These are phyloP conservation scores for Oncorhynchus tshawytscha DNA, from an alignment of 2,113 vertebrate genomes.

Conservation along the genomic window DNA sequence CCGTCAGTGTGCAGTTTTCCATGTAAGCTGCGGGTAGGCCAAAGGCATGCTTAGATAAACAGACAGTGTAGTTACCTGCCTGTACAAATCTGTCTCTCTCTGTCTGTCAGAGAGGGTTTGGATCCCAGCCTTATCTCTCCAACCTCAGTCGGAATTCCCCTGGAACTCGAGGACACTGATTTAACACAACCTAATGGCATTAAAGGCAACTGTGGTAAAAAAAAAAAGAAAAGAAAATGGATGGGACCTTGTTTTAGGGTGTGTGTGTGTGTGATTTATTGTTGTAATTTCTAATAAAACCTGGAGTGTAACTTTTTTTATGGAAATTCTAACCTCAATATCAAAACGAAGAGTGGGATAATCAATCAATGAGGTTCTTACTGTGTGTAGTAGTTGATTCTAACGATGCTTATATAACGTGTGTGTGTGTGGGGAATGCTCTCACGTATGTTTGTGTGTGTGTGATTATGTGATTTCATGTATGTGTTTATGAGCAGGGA, in stretches of 20 bases:
- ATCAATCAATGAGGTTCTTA: neutral
- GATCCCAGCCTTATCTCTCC: neutral
- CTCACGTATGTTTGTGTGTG: neutral
- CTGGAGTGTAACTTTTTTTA: neutral
- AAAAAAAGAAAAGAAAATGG: no score
- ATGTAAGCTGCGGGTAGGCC: neutral
- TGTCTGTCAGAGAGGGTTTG: neutral
- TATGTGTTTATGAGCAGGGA: neutral
- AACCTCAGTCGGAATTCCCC: constrained; percentile 1
- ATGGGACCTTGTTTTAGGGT: neutral
- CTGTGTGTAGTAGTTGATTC: no score
- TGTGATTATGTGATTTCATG: neutral
- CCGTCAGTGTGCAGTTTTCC: neutral
- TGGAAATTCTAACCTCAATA: neutral
- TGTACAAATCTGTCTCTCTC: neutral
- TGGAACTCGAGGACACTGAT: neutral
- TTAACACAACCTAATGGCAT: neutral
- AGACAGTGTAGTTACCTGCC: neutral
- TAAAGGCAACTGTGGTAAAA: neutral
- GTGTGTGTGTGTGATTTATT: neutral
- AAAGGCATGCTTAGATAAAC: neutral
- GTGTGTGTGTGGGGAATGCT: neutral
- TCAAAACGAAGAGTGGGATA: neutral
- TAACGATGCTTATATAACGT: neutral
- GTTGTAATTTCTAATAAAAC: neutral